Conservation (phyloP, 2,113 vertebrate genomes). For the Lepisosteus oculatus region DNA sequence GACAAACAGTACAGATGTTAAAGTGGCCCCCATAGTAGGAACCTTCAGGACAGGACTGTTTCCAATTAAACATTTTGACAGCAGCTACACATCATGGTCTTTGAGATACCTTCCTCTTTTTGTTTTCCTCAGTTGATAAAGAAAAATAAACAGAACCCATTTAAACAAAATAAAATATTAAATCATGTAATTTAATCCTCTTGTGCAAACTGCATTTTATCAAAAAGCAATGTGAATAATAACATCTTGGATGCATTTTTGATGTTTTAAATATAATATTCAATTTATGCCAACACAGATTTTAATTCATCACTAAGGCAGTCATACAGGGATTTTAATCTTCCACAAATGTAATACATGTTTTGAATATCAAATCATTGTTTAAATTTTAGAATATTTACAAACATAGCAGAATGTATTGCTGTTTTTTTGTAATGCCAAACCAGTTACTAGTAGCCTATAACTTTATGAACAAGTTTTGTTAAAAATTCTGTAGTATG, state of each 20-base stretch:
- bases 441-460: too few relatives aligned
- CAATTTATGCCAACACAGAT: constrained; percentile 54
- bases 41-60: background rate
- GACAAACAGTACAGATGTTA: background rate
- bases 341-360: constrained; percentile 31
- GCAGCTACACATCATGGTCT: constrained; percentile 2
- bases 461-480: too few relatives aligned
- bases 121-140: constrained; percentile 12
- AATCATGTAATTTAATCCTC: background rate
- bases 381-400: background rate
- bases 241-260: constrained; percentile 30
- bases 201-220: constrained; percentile 27
- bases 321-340: constrained; percentile 31
- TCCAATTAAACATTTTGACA: constrained; percentile 10
- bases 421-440: too few relatives aligned
- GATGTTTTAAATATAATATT: constrained; percentile 47
- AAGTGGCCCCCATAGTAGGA: background rate
- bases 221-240: constrained; percentile 32
- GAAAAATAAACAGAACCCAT: constrained; percentile 30
- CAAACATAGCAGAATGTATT: too few relatives aligned
- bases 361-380: constrained; percentile 44
- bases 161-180: constrained; percentile 19
- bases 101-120: background rate
- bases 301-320: constrained; percentile 47
- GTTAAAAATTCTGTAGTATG: too few relatives aligned